Evolutionary conservation across 2,888 invertebrate species (phyloP), one percentile per base, ranked within the genome.

Genomic region (Metellina segmentata): DNA sequence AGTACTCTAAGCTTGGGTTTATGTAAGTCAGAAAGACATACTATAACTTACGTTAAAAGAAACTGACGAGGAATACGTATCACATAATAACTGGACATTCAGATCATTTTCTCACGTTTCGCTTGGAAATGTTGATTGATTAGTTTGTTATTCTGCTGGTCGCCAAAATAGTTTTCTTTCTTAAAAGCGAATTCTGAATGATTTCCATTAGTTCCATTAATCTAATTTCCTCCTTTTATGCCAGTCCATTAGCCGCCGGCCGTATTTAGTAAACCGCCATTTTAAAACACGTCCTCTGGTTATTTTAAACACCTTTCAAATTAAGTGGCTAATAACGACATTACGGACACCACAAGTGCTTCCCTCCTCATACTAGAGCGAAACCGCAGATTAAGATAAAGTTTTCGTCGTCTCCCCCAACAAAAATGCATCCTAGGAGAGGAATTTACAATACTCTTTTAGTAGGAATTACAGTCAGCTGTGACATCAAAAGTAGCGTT

Each of bases 311-410:
- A 7, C 74, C 48, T 74, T 71, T 20, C 74, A 85, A 75, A 53
- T 85, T 85, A 75, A 85, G 72, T 85, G 74, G 74, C 53, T 85
- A 75, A 61, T 85, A 85, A 74, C 85, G 74, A 85, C 52, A 75
- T 74, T 85, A 85, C 16, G 16, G 20, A 74, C 34, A 53, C 74
- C 53, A 75, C 34, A 61, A 61, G 61, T 75, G 4, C n/a, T 61
- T 16, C 61, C 61, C 74, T 48, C 61, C 11, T 75, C 20, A 52
- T 13, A n/a, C 74, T 11, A 19, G 72, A 52, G 52, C 13, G 11
- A 19, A 75, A 75, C 13, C 52, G 9, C 78, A 78, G 51, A 78
- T 78, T 78, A 78, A 52, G 78, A 61, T 61, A 61, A 61, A 61
- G 78, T 78, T 52, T 52, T 78, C 78, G 19, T 51, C 78, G 52